phyloP scores from a whole-genome alignment of 1,140 invertebrate genomes.

The Maniola jurtina region DNA sequence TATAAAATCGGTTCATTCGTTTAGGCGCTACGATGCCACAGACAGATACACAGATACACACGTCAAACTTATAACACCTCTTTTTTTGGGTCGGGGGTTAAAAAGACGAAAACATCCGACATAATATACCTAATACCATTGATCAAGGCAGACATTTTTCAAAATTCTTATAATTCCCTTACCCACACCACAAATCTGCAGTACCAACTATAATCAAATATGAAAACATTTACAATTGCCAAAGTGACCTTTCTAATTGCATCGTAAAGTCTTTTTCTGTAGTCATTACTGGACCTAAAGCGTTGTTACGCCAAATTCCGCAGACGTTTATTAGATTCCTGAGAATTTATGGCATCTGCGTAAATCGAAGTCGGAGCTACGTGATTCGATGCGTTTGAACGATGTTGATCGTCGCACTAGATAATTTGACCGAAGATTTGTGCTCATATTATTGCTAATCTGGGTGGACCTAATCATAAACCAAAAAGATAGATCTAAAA shows the following conservation, averaged over 20 bases:
- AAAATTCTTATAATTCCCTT: too few relatives aligned
- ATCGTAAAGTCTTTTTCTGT: constrained; percentile 55
- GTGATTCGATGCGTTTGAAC: background rate
- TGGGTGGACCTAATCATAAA: too few relatives aligned
- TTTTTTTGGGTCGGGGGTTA: too few relatives aligned
- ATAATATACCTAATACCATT: too few relatives aligned
- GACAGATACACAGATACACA: too few relatives aligned
- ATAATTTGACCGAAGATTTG: background rate
- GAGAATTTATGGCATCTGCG: background rate
- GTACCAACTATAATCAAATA: background rate
- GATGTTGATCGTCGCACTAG: background rate
- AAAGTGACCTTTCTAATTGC: constrained; percentile 52
- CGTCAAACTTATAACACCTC: too few relatives aligned
- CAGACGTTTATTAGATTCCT: constrained; percentile 17
- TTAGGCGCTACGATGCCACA: too few relatives aligned
- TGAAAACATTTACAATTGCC: background rate
- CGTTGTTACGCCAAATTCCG: constrained; percentile 34
- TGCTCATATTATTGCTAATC: background rate
- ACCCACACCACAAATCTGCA: too few relatives aligned
- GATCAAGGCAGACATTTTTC: too few relatives aligned
- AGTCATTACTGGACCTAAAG: constrained; percentile 40
- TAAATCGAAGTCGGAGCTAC: background rate
- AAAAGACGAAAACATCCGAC: too few relatives aligned
- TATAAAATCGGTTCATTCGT: too few relatives aligned
- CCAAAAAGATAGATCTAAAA: too few relatives aligned